phyloP scores from a whole-genome alignment of 2,113 vertebrate species.

The Mastomys natalensis region DNA sequence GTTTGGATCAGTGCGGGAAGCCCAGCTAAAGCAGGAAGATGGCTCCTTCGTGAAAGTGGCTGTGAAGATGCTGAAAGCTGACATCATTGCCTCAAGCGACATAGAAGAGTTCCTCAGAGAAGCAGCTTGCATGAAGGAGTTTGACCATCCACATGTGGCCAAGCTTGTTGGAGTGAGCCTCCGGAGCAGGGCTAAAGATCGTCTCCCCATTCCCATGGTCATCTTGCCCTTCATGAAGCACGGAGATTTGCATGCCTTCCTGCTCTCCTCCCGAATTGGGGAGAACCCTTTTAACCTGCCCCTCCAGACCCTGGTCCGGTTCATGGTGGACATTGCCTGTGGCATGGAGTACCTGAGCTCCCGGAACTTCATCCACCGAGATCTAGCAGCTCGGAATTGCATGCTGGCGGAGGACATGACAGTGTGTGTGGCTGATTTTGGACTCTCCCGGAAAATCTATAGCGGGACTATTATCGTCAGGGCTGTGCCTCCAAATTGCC shows the following conservation, averaged over 20 bases:
- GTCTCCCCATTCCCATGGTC: slow-evolving; percentile 97
- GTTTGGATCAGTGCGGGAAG: slow-evolving; percentile 97
- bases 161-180: slow-evolving; percentile 97
- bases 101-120: slow-evolving; percentile 98
- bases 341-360: slow-evolving; percentile 98
- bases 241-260: slow-evolving; percentile 97
- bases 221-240: slow-evolving; percentile 99
- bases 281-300: slow-evolving; percentile 94
- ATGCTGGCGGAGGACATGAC: slow-evolving; percentile 97
- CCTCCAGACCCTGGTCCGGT: slow-evolving; percentile 93
- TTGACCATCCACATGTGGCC: slow-evolving; percentile 97
- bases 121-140: slow-evolving; percentile 98
- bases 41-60: slow-evolving; percentile 95
- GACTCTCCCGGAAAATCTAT: slow-evolving; percentile 98
- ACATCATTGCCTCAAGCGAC: slow-evolving; percentile 95
- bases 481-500: slow-evolving; percentile 97
- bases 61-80: slow-evolving; percentile 98
- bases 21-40: slow-evolving; percentile 93
- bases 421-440: slow-evolving; percentile 98
- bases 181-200: slow-evolving; percentile 92
- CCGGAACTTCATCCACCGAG: slow-evolving; percentile 97
- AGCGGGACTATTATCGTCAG: slow-evolving; percentile 98
- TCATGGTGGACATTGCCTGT: slow-evolving; percentile 96
- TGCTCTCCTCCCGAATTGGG: slow-evolving; percentile 95
- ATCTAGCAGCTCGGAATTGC: slow-evolving; percentile 98